These are phyloP conservation scores for Neodontobutis hainanensis DNA, from an alignment of 2,113 vertebrate genomes.

Conservation along the genomic window DNA sequence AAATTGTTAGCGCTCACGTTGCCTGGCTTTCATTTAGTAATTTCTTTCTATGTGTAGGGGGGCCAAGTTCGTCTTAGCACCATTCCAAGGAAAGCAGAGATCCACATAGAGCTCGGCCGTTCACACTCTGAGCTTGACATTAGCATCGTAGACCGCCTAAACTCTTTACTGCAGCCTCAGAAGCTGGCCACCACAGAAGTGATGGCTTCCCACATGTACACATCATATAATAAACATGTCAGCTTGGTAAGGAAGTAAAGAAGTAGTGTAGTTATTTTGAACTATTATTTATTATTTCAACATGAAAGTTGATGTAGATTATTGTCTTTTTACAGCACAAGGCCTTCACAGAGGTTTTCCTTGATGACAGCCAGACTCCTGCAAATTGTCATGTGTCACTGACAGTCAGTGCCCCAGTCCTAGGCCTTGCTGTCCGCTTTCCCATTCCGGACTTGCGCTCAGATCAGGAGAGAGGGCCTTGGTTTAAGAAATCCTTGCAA, in stretches of 20 bases:
- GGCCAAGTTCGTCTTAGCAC: conserved; percentile 91
- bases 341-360: conserved; percentile 96
- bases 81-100: conserved; percentile 91
- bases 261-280: background rate
- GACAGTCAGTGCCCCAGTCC: conserved; percentile 83
- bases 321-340: conserved; percentile 84
- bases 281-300: background rate
- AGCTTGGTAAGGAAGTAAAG: conserved; percentile 84
- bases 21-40: background rate
- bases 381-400: conserved; percentile 86
- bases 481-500: conserved; percentile 98
- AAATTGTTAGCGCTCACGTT: background rate
- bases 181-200: conserved; percentile 91
- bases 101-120: conserved; percentile 87
- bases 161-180: conserved; percentile 94
- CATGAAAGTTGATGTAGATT: background rate
- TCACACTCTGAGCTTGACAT: conserved; percentile 91
- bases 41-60: conserved; percentile 75
- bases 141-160: conserved; percentile 96
- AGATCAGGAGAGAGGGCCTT: conserved; percentile 95
- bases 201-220: conserved; percentile 97
- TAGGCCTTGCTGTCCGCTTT: conserved; percentile 89
- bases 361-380: conserved; percentile 90
- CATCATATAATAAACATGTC: conserved; percentile 93
- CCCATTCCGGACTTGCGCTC: conserved; percentile 96